A percentile compares a stretch with the other conserved stretches of the same genome.
These are phyloP conservation scores for Acropora tenuis DNA, from an alignment of 64 coral and sea anemone species.

Conservation along the genomic window DNA sequence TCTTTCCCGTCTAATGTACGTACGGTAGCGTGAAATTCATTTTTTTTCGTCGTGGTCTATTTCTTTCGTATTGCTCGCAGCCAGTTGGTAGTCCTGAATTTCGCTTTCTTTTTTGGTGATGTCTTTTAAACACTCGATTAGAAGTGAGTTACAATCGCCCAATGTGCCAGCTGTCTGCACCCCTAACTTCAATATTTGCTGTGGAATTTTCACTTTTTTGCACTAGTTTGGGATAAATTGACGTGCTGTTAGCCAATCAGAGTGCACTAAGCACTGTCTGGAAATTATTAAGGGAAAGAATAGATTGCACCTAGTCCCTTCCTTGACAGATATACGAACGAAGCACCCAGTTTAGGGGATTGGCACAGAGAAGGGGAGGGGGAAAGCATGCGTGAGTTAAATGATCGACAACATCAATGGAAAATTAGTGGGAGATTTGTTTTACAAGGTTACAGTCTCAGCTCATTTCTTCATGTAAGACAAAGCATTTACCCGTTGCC, in stretches of 20 bases:
- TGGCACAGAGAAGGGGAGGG: not conserved
- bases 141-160: not conserved
- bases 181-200: not conserved
- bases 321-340: not conserved
- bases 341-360: not conserved
- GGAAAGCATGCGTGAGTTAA: not conserved
- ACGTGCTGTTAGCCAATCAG: not conserved
- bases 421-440: not conserved
- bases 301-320: not conserved
- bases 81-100: not conserved
- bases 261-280: not conserved
- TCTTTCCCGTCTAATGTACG: not conserved
- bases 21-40: not conserved
- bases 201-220: not conserved
- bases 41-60: not conserved
- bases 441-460: not conserved
- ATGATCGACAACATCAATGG: not conserved
- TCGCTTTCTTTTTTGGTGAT: not conserved
- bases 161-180: not conserved
- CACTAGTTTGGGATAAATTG: not conserved
- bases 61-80: not conserved
- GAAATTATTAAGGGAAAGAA: slow-evolving; percentile 4
- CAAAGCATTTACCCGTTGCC: not conserved
- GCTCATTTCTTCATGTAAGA: not conserved
- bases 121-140: not conserved